Evolutionary conservation across 2,797 vertebrate species (phyloP).

Genomic region (Rhadinocentrus ornatus): DNA sequence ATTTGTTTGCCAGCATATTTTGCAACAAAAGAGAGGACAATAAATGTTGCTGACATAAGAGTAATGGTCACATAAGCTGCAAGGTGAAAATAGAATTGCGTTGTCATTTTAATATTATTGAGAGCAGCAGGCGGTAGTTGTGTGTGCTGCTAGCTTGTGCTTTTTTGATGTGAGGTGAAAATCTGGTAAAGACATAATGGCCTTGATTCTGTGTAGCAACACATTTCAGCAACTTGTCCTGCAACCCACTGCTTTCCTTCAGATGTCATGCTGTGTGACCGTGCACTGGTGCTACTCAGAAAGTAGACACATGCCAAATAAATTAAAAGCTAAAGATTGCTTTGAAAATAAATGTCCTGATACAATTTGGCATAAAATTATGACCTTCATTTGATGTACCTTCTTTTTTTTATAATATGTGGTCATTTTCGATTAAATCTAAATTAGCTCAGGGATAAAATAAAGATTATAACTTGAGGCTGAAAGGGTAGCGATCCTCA

Average conservation of each 20-base stretch:
- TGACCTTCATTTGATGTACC: slow-evolving; percentile 59
- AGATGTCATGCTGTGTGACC: slow-evolving; percentile 50
- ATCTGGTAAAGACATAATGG: slow-evolving; percentile 42
- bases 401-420: slow-evolving; percentile 63
- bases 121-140: slow-evolving; percentile 43
- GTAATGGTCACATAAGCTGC: slow-evolving; percentile 56
- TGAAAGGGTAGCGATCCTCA: not conserved
- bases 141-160: slow-evolving; percentile 14
- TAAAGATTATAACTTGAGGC: not conserved
- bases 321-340: slow-evolving; percentile 63
- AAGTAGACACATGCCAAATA: slow-evolving; percentile 73
- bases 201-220: slow-evolving; percentile 36
- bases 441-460: slow-evolving; percentile 17
- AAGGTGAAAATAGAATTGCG: slow-evolving; percentile 72
- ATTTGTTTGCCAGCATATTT: slow-evolving; percentile 44
- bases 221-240: slow-evolving; percentile 46
- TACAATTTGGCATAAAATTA: slow-evolving; percentile 62
- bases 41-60: slow-evolving; percentile 68
- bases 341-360: slow-evolving; percentile 62
- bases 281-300: slow-evolving; percentile 57
- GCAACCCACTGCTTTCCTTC: slow-evolving; percentile 61
- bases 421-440: slow-evolving; percentile 67
- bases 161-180: slow-evolving; percentile 38
- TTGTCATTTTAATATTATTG: slow-evolving; percentile 66
- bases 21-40: slow-evolving; percentile 37